Evolutionary conservation across 2,113 vertebrate genomes (phyloP).

Genomic region (Pampusana beccarii): DNA sequence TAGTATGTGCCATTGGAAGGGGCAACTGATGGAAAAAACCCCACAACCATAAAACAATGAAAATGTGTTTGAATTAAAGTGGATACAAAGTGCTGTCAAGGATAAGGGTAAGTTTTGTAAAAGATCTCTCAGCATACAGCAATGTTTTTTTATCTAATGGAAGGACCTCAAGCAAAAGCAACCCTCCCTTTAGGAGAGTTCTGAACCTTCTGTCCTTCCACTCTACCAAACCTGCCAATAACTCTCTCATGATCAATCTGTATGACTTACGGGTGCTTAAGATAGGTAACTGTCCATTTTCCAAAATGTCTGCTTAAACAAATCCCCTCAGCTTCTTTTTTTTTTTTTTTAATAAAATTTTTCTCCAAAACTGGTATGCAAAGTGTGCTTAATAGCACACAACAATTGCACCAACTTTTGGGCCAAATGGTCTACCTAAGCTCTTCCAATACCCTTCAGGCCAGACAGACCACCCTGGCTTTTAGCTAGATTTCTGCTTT

Average conservation of each 20-base stretch:
- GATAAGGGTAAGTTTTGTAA: not conserved
- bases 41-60: not conserved
- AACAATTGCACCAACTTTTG: not conserved
- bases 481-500: not conserved
- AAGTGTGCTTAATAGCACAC: not conserved
- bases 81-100: not conserved
- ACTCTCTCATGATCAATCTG: not conserved
- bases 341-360: not conserved
- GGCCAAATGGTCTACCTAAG: not conserved
- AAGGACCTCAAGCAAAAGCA: not conserved
- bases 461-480: not conserved
- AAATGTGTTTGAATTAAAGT: not conserved
- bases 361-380: accelerated
- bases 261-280: not conserved
- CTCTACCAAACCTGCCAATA: not conserved
- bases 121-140: not conserved
- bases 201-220: not conserved
- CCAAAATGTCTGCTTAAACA: not conserved
- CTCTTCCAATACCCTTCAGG: not conserved
- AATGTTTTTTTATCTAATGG: not conserved
- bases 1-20: not conserved
- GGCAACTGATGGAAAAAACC: not conserved
- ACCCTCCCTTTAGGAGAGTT: not conserved
- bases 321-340: not conserved
- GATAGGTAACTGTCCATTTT: not conserved